phyloP scores from a whole-genome alignment of 2,113 vertebrate genomes.

The Todiramphus chloris region DNA sequence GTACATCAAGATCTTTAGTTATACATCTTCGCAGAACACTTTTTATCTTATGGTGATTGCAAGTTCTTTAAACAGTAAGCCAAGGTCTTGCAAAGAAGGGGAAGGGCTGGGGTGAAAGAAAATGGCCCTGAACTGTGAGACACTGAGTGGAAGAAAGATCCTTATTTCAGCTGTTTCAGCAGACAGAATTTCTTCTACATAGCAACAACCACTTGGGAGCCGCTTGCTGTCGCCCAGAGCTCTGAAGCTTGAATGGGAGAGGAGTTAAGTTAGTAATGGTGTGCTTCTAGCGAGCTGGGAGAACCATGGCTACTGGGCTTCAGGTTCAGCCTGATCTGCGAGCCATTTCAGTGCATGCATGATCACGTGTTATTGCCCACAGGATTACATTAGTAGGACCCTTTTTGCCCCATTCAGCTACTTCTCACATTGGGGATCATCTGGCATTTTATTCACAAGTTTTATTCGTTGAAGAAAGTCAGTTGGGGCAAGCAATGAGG shows the following conservation, averaged over 20 bases:
- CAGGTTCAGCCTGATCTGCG: not conserved
- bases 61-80: conserved; percentile 54
- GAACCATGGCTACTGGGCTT: not conserved
- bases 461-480: not conserved
- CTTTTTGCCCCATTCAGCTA: not conserved
- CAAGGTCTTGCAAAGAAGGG: conserved; percentile 39
- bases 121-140: conserved; percentile 29
- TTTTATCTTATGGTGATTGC: not conserved
- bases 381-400: not conserved
- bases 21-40: conserved; percentile 7
- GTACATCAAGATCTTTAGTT: conserved; percentile 8
- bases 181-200: not conserved
- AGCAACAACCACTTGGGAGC: not conserved
- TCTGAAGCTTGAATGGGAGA: not conserved
- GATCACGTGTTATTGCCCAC: not conserved
- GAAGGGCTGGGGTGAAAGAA: not conserved
- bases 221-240: not conserved
- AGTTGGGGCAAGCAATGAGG: not conserved
- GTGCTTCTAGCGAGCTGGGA: not conserved
- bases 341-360: not conserved
- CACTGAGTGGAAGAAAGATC: not conserved
- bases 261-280: not conserved
- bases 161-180: not conserved
- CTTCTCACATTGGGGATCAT: not conserved
- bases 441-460: not conserved